A percentile compares a stretch with the other conserved stretches of the same genome.
Evolutionary conservation across 2,888 invertebrate species (phyloP).

Genomic region (Deilephila porcellus): DNA sequence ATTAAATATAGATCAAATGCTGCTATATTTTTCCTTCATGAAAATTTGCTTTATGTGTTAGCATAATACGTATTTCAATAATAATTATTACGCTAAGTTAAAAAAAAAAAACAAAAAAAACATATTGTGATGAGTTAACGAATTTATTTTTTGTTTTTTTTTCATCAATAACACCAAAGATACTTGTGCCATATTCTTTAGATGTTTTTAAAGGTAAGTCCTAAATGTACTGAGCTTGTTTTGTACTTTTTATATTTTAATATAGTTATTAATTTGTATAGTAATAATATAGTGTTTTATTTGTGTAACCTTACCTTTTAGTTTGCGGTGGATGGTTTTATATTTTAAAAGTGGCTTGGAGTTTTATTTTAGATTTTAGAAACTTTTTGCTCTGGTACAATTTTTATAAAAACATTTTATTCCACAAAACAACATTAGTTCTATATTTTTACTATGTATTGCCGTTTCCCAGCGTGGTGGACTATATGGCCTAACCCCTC

Average conservation of each 20-base stretch:
- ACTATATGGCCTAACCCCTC: too few relatives aligned
- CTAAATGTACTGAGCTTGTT: slow-evolving; percentile 18
- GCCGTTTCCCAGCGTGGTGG: too few relatives aligned
- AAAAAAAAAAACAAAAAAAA: too few relatives aligned
- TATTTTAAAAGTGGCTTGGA: slow-evolving; percentile 15
- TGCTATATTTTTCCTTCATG: too few relatives aligned
- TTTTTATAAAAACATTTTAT: not conserved
- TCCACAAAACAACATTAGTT: not conserved
- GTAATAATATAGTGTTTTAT: slow-evolving; percentile 38
- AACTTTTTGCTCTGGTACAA: not conserved
- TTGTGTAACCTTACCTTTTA: slow-evolving; percentile 41
- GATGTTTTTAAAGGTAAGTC: slow-evolving; percentile 26
- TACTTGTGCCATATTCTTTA: not conserved
- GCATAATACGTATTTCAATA: too few relatives aligned
- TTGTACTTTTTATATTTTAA: slow-evolving; percentile 29
- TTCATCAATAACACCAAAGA: not conserved
- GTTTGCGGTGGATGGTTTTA: slow-evolving; percentile 43
- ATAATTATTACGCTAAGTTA: too few relatives aligned
- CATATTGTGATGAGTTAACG: not conserved
- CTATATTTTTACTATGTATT: too few relatives aligned
- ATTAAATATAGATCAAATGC: too few relatives aligned
- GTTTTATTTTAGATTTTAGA: not conserved
- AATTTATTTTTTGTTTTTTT: not conserved
- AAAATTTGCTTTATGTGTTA: too few relatives aligned
- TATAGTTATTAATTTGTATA: slow-evolving; percentile 29